Evolutionary conservation across 2,888 invertebrate species (phyloP).

Genomic region (Leucania comma): DNA sequence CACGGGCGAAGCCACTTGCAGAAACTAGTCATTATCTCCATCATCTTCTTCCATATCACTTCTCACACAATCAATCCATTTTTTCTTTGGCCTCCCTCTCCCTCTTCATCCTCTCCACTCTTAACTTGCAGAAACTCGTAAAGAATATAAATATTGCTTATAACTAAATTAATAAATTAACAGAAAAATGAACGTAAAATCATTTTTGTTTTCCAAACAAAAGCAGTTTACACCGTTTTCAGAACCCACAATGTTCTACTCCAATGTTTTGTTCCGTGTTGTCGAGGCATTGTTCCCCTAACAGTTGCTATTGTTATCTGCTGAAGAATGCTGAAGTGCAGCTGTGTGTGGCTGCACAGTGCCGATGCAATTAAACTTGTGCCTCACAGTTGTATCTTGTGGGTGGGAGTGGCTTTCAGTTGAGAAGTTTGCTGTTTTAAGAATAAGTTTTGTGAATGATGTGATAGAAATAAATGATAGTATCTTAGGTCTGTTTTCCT

Average conservation of each 20-base stretch:
- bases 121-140: too few relatives aligned
- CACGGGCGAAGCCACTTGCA: too few relatives aligned
- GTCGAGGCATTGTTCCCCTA: conserved; percentile 18
- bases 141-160: too few relatives aligned
- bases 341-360: conserved; percentile 38
- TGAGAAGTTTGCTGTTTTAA: background rate
- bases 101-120: too few relatives aligned
- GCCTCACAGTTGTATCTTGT: conserved; percentile 15
- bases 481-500: background rate
- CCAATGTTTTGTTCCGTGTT: conserved; percentile 18
- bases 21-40: too few relatives aligned
- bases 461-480: background rate
- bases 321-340: conserved; percentile 42
- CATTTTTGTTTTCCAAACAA: background rate
- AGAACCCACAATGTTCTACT: conserved; percentile 10
- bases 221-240: background rate
- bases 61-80: too few relatives aligned
- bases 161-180: too few relatives aligned
- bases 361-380: conserved; percentile 53
- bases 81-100: too few relatives aligned
- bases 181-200: too few relatives aligned
- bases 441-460: background rate
- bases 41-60: too few relatives aligned
- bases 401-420: background rate
- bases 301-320: conserved; percentile 42